Evolutionary conservation across 2,797 vertebrate species (phyloP), one percentile per base, ranked within the genome.

Genomic region (Gastrophryne carolinensis): DNA sequence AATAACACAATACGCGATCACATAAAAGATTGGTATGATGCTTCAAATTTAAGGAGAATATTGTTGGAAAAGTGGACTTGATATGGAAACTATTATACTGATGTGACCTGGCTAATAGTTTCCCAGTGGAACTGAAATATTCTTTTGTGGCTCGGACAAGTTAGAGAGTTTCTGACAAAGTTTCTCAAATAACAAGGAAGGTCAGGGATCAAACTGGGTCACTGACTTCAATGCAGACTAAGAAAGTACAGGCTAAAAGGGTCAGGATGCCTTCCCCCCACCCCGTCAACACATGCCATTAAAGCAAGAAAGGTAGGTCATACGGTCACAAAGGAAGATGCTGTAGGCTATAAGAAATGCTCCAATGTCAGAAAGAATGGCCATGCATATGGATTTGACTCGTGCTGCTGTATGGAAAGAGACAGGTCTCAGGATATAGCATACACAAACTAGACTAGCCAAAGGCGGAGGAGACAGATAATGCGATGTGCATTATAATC

Each of bases 381-480:
- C 50, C 52, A 54, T 69, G 66, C 35, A 69, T 69, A 69, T 54
- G 50, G 50, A 44, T 69, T 56, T 69, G 66, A 69, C 49, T 56
- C 56, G 50, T 69, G 66, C 19, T 19, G 50, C 56, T 39, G 56
- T 27, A 69, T 54, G 35, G 66, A 35, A 69, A 41, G 17, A 69
- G 52, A 69, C 66, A 69, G 50, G 35, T 56, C 19, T 67, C 64
- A 17, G 64, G 30, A 67, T 34, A 11, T 30, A 24, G 47, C 35
- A 67, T 52, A 67, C 35, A 67, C 50, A 35, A 53, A 52, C 64
- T 52, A 53, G 2, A 52, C 13, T 26, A 53, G 64, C 64, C 64
- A 67, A 53, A 52, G 44, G 64, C 19, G n/a, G 19, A 52, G 37
- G 23, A 35, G 2, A 6, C 24, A 67, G 21, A 53, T 34, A 53